Base-by-base conservation (phyloP, 53 echinoderm and acorn worm genomes). In the Patiria pectinifera region DNA sequence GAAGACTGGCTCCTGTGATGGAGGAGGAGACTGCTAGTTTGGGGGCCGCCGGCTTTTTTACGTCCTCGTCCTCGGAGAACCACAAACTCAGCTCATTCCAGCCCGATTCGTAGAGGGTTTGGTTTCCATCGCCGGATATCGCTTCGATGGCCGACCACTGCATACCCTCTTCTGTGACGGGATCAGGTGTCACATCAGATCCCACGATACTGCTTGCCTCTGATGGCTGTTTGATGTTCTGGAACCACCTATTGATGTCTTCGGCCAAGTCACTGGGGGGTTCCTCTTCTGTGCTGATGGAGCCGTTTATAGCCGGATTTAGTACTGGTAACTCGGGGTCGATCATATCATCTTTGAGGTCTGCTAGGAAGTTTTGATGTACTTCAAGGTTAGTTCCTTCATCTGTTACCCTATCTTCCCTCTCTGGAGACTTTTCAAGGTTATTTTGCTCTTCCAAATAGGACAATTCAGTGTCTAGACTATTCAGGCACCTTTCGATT, bases 81-180 rank as follows among this genome's bases (percentile, higher is more conserved):
- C 90, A 90, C 2, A 80, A 45, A 45, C 77, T 77, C 18, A 89
- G 45, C 15, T 63, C 81, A 48, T 81, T 69, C 81, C 63, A 81
- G 90, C 66, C 58, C 21, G 62, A 44, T 35, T 62, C 81, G 47
- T 81, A 11, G 1, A 46, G 47, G 22, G 48, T 45, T 69, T 61
- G 90, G 69, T 66, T 47, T 23, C 45, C 80, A 45, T 66, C 21
- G 5, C 48, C 48, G 4, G 62, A 35, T 45, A 90, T 66, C 19
- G 80, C 24, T 66, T 90, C 80, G 48, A 90, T 62, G 69, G 90
- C 80, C 0, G 90, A 11, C 90, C 90, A 90, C 90, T 82, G 90
- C 46, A 80, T 46, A 69, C 80, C 70, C 10, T 62, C 45, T 6
- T 90, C 90, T 14, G 81, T 82, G 69, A 80, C 48, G 5, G 82